Base-by-base conservation (phyloP, 2,888 invertebrate species). In the Cosmorhoe ocellata region DNA sequence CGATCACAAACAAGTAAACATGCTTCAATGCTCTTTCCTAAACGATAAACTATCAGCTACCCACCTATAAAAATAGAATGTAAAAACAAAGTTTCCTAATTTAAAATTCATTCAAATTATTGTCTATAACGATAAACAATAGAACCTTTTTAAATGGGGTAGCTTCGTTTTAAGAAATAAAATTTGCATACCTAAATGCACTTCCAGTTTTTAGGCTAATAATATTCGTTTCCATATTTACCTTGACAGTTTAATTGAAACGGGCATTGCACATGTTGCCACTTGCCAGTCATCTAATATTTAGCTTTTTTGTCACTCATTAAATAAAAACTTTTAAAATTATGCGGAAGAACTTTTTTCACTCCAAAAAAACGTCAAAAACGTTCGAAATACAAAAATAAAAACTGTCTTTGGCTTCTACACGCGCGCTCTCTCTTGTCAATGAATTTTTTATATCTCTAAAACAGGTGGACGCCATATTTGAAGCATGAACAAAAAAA, bases 1-100 rank as follows among this genome's bases (percentile, higher is more conserved):
- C 71, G 66, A 66, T 74, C 69, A 72, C 76, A 75, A 82, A 81
- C 74, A 76, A 74, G 80, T 79, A 80, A 81, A 84, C 81, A 81
- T 75, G 74, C 69, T 68, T 66, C 66, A 66, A 67, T 61, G 71
- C 63, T 48, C 46, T 37, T 39, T 45, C 46, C 26, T 39, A 32
- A 34, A 18, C 31, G 24, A 50, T 46, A 45, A 57, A 56, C 3
- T 37, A 44, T 28, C 40, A n/a, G n/a, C n/a, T n/a, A n/a, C n/a
- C n/a, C n/a, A 39, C 33, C 18, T 41, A 31, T 38, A 41, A 54
- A 56, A 59, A 53, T 43, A n/a, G n/a, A n/a, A n/a, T n/a, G n/a
- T n/a, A n/a, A n/a, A n/a, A n/a, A n/a, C n/a, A n/a, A n/a, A 52
- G 22, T 50, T 50, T 46, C 24, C 24, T 32, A 40, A 53, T 58